Conservation (phyloP, 2,113 vertebrate genomes). For the Butorides virescens region DNA sequence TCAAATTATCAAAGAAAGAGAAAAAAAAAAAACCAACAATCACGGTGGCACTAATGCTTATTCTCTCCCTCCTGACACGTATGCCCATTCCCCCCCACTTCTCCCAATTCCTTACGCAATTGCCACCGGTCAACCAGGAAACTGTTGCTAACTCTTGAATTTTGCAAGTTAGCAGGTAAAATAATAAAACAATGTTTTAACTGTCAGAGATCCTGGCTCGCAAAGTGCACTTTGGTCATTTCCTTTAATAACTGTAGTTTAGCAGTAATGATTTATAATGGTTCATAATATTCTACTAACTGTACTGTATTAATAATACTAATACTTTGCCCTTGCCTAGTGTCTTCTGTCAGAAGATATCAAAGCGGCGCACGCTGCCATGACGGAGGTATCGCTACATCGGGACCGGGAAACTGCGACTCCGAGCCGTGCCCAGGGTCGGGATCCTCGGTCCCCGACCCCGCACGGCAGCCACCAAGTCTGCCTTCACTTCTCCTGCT, state of each 20-base stretch:
- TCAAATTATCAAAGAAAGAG: not conserved
- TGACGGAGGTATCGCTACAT: not conserved
- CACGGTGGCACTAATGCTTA: not conserved
- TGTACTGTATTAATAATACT: constrained; percentile 66
- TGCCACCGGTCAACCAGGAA: constrained; percentile 12
- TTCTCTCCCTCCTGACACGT: not conserved
- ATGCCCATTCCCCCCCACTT: rapidly evolving
- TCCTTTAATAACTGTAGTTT: constrained; percentile 70
- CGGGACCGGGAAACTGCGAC: not conserved
- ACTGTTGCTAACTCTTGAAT: constrained; percentile 41
- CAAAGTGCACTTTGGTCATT: constrained; percentile 65
- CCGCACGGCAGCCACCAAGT: not conserved
- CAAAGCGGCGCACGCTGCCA: not conserved
- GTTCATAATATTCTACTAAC: constrained; percentile 71
- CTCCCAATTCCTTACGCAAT: not conserved
- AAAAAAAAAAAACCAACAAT: not conserved
- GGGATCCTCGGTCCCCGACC: not conserved
- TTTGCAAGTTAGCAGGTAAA: constrained; percentile 66
- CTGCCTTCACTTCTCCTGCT: not conserved
- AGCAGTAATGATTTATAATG: constrained; percentile 64
- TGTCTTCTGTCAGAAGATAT: constrained; percentile 42
- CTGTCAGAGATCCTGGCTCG: constrained; percentile 49
- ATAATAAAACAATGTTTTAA: constrained; percentile 61
- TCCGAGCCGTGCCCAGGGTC: not conserved
- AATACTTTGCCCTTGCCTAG: constrained; percentile 61